Conservation (phyloP, 2,113 vertebrate genomes). For the Forbesichthys papilliferus region DNA sequence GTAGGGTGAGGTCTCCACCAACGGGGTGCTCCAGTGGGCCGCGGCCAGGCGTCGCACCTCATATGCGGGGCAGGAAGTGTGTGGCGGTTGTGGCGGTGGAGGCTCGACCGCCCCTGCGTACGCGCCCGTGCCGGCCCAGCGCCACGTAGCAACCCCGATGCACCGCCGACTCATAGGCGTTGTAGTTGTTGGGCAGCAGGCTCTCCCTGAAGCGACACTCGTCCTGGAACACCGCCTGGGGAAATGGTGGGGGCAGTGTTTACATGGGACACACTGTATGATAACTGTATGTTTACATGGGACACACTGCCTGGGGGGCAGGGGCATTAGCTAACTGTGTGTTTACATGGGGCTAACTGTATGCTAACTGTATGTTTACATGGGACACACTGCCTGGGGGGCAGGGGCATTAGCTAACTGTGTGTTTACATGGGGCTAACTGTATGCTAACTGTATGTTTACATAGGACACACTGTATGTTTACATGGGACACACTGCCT, state of each 20-base stretch:
- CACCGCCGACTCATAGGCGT: constrained; percentile 87
- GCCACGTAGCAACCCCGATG: constrained; percentile 87
- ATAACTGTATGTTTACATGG: too few relatives aligned
- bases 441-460: too few relatives aligned
- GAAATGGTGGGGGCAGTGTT: constrained; percentile 11
- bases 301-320: too few relatives aligned
- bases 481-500: too few relatives aligned
- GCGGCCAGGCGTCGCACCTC: constrained; percentile 75
- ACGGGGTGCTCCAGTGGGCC: constrained; percentile 39
- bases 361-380: too few relatives aligned
- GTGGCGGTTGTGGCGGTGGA: constrained; percentile 92
- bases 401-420: too few relatives aligned
- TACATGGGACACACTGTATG: neutral
- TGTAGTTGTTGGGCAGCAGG: constrained; percentile 94
- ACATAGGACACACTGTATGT: too few relatives aligned
- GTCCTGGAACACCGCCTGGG: constrained; percentile 88
- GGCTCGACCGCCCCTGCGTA: constrained; percentile 90
- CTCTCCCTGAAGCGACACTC: constrained; percentile 96
- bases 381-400: too few relatives aligned
- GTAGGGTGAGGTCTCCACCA: constrained; percentile 34
- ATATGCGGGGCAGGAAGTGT: constrained; percentile 94
- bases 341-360: too few relatives aligned
- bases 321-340: too few relatives aligned
- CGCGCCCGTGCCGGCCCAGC: constrained; percentile 89
- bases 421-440: neutral